Evolutionary conservation across 2,797 vertebrate species (phyloP), one percentile per base, ranked within the genome.

Genomic region (Epinephelus malabaricus): DNA sequence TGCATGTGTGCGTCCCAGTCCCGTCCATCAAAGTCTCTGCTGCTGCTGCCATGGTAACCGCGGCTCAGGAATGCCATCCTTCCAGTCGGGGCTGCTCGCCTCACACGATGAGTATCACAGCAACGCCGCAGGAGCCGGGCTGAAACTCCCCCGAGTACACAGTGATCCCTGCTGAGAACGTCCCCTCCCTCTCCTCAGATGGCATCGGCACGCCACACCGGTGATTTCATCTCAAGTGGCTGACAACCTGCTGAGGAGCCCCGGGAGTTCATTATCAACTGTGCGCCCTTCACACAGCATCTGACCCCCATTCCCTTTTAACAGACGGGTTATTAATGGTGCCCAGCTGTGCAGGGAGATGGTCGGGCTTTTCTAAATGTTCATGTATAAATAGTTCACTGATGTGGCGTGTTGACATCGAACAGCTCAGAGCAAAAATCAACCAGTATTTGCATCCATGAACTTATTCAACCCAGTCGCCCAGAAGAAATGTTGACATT

Each of bases 41-140:
- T 34, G 63, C 55, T 34, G 63, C 55, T 21, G 30, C 64, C 68
- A 46, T 60, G 75, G 65, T 67, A 27, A 80, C 47, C 30, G 30
- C 18, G 60, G 17, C 72, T 67, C 76, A 80, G 82, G 93, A 94
- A 93, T 92, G 92, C 70, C 76, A 72, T 69, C 74, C 55, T 67
- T 88, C 88, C 79, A 69, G 93, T 89, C 19, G 3, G 79, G 45
- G 70, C 81, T 46, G 76, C 51, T 30, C 12, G 63, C 13, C 23
- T 3, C 21, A 14, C 30, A 38, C 1, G 56, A 73, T 46, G 9
- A 62, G 47, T 64, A 56, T 89, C 84, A 14, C 59, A 40, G 69
- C 60, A 56, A 56, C 30, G 13, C 10, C 2, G 0, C n/a, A 18
- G 17, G 65, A 77, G 76, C 27, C 9, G 19, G 3, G 13, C 77